Evolutionary conservation across 1,140 invertebrate genomes (phyloP), one percentile per base, ranked within the genome.

Genomic region (Heliconius melpomene): DNA sequence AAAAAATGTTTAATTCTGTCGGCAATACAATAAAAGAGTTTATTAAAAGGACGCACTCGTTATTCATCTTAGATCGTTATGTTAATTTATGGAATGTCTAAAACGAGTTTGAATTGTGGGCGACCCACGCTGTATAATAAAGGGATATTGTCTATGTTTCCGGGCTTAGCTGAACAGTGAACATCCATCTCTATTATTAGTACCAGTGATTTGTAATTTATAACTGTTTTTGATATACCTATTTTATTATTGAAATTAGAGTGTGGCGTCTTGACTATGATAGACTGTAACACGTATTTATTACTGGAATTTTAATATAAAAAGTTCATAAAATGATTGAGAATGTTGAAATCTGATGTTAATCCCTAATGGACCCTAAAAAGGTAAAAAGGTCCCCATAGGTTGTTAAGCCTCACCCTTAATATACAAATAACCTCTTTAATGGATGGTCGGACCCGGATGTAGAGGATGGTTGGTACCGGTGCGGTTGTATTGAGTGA

Each of bases 141-240:
- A 84, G 81, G 81, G 72, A 79, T 86, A 83, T 86, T 83, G 80
- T 83, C 50, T 78, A 79, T 73, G 75, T 83, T 84, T 84, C 83
- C 83, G 81, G 79, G 72, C 75, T 5, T 74, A 57, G 74, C 50
- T 77, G 57, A 78, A 57, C 72, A 71, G 32, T 77, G 57, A 75
- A 57, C 72, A 79, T 74, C 74, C 75, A 73, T 76, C 46, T 80
- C 50, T 74, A 73, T 29, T 83, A 81, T 77, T 72, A 78, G 75
- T 75, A 50, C 66, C 38, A 78, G 38, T 76, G 50, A 81, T 77
- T 72, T 74, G 71, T 72, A 38, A 78, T 71, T 72, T 72, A 50
- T 32, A 77, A 46, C 54, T 38, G 60, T 71, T 78, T 74, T 72
- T 29, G 71, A 72, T 54, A 71, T 46, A 36, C 9, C 50, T 75